Evolutionary conservation across 2,113 vertebrate species (phyloP).

Genomic region (Cromileptes altivelis): DNA sequence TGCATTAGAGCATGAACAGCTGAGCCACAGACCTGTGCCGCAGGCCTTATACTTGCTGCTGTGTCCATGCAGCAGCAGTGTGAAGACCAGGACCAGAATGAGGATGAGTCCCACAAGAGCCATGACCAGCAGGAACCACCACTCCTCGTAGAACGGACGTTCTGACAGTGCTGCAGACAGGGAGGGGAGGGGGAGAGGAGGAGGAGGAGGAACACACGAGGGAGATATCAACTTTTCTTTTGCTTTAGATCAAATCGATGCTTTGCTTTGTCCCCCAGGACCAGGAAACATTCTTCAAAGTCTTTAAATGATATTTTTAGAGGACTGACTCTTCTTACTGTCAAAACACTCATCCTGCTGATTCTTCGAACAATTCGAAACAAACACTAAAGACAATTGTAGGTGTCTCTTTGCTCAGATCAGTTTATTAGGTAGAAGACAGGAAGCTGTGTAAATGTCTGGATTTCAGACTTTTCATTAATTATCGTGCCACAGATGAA

Average conservation of each 20-base stretch:
- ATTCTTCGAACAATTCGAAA: background rate
- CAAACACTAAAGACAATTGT: background rate
- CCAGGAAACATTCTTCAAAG: background rate
- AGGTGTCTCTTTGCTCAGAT: background rate
- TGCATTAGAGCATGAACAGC: background rate
- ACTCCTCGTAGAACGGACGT: slow-evolving; percentile 94
- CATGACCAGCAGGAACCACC: slow-evolving; percentile 97
- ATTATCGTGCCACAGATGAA: background rate
- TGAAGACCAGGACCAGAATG: slow-evolving; percentile 91
- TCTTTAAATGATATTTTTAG: background rate
- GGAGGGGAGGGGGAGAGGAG: background rate
- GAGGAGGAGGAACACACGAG: background rate
- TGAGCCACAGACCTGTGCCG: slow-evolving; percentile 84
- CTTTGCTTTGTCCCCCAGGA: background rate
- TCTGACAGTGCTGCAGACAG: slow-evolving; percentile 87
- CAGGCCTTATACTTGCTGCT: slow-evolving; percentile 91
- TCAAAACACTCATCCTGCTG: background rate
- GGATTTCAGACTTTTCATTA: background rate
- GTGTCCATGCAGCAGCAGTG: slow-evolving; percentile 91
- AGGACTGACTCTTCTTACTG: background rate
- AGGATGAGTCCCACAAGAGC: slow-evolving; percentile 93
- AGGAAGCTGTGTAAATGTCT: background rate
- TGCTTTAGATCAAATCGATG: background rate
- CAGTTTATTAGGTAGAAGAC: background rate
- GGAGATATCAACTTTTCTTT: background rate